Base-by-base conservation (phyloP, 2,888 invertebrate genomes). In the Leptura quadrifasciata region DNA sequence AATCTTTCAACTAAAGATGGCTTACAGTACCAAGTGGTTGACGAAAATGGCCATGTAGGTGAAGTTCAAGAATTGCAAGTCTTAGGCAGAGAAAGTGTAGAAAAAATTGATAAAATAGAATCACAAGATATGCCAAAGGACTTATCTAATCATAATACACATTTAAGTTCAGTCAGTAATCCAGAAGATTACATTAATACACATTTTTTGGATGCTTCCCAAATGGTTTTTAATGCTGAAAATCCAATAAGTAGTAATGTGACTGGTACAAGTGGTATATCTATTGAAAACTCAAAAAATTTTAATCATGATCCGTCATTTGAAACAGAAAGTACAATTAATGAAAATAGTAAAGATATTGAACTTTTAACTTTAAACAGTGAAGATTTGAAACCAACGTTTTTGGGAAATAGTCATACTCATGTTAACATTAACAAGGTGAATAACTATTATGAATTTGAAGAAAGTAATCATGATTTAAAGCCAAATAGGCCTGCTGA, bases 1-100 rank as follows among this genome's bases (percentile, higher is more conserved):
- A 88, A 86, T 81, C 83, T 89, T 55, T 85, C 87, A 0, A 85
- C 86, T 64, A 88, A 87, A 67, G 84, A 83, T 63, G 81, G 83
- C 71, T 52, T 76, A 73, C 73, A 76, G 17, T 77, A 76, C 77
- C 88, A 89, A 81, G 86, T 89, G 20, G 84, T 89, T 10, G 88
- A 89, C 67, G 88, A 89, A 80, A 85, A 88, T 72, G 88, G 88
- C 5, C 84, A 85, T 39, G 82, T 88, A 55, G 87, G 88, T 1
- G 88, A 88, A 78, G 77, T 89, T 17, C 87, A 87, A 68, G 87
- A 88, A 73, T 79, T 88, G 20, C 82, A 84, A 73, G 78, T 84
- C 12, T 71, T 81, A 10, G 74, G 70, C 9, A 79, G 75, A 54
- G 76, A 76, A 4, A 64, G 60, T 47, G 58, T 76, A 35, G 79